Evolutionary conservation across 2,113 vertebrate species (phyloP).

Genomic region (Urocitellus parryii): DNA sequence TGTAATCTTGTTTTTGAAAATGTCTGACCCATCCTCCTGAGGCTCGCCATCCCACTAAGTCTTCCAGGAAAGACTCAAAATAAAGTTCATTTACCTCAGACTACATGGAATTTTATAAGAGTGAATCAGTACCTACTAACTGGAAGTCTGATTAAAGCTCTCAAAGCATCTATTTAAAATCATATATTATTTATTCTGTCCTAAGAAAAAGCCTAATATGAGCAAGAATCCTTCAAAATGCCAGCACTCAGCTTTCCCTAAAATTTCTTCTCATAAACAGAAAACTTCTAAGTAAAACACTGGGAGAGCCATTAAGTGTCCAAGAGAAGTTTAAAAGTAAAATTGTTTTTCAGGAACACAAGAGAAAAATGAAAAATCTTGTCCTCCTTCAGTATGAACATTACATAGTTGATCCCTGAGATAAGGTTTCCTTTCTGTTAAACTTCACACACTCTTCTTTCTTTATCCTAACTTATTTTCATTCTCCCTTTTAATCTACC

Average conservation of each 20-base stretch:
- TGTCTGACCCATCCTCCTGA: constrained; percentile 30
- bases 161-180: constrained; percentile 47
- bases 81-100: constrained; percentile 43
- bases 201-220: constrained; percentile 42
- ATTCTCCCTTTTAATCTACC: neutral
- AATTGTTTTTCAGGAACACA: neutral
- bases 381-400: neutral
- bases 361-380: neutral
- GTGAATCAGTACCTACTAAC: constrained; percentile 53
- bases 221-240: constrained; percentile 62
- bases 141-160: neutral
- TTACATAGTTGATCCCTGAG: neutral
- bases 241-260: constrained; percentile 2
- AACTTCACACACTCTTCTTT: neutral
- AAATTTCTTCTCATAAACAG: too few species aligned
- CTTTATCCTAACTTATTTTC: neutral
- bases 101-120: neutral
- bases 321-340: too few species aligned
- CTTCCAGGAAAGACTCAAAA: constrained; percentile 53
- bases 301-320: too few species aligned
- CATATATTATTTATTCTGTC: neutral
- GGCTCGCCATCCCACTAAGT: neutral
- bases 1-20: constrained; percentile 29
- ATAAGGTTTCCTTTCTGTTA: neutral
- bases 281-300: too few species aligned